Evolutionary conservation across 2,888 invertebrate genomes (phyloP).

Genomic region (Lasioglossum pauxillum): DNA sequence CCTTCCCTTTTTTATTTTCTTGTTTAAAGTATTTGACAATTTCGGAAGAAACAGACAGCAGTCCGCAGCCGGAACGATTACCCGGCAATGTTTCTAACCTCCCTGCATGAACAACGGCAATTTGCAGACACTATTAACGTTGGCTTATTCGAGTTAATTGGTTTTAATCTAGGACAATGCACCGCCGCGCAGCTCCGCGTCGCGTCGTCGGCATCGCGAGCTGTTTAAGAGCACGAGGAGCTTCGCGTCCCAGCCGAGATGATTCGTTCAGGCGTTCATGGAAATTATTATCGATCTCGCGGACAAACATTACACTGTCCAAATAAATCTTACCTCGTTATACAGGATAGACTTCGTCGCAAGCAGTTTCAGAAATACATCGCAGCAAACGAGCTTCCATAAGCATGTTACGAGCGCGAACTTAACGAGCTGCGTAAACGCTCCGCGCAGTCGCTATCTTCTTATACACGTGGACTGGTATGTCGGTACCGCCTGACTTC

Average conservation of each 20-base stretch:
- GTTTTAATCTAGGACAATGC: constrained; percentile 50
- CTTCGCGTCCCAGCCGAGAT: background rate
- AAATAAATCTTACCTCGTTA: background rate
- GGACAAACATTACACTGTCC: constrained; percentile 9
- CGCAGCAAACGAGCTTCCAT: background rate
- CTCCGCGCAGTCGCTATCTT: background rate
- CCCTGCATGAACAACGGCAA: constrained; percentile 30
- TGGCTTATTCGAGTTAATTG: constrained; percentile 54
- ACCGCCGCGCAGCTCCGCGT: background rate
- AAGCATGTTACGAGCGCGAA: background rate
- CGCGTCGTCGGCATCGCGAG: constrained; percentile 26
- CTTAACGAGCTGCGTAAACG: background rate
- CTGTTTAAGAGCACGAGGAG: constrained; percentile 28
- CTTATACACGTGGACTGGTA: background rate
- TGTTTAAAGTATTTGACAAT: constrained; percentile 2
- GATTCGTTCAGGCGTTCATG: background rate
- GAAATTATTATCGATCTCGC: constrained; percentile 14
- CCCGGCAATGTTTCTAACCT: constrained; percentile 45
- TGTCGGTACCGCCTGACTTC: background rate
- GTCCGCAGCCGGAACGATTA: constrained; percentile 8
- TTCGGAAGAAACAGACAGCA: background rate
- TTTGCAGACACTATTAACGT: constrained; percentile 53
- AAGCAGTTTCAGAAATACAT: background rate
- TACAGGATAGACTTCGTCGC: background rate
- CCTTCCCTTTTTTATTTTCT: background rate